Base-by-base conservation (phyloP, 1,140 invertebrate genomes). In the Oreohelix idahoensis region DNA sequence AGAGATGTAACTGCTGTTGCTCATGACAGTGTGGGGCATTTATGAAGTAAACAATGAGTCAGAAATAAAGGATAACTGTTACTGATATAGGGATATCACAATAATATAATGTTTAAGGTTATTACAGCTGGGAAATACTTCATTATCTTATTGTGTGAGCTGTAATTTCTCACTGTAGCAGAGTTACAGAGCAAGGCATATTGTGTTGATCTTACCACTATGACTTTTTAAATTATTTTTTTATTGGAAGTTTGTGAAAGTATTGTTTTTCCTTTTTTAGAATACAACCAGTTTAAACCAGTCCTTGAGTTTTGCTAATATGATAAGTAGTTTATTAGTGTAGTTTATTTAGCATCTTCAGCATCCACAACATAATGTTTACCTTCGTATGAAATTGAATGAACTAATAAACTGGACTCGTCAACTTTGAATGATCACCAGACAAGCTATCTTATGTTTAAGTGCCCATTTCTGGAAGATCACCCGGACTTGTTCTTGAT, bases 391-490 rank as follows among this genome's bases (percentile, higher is more conserved):
- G 5, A 2, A 23, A 58, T 4, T 58, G 53, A 23, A 10, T 5
- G 1, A 58, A 4, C 10, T 58, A 23, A 58, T 20, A 58, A n/a
- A 20, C 53, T 23, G 23, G 26, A 23, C 2, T 2, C 20, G 10
- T 58, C 5, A 15, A 15, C 20, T 23, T 11, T 23, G 1, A 15
- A 2, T 58, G 10, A 58, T 11, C 10, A 58, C 2, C 53, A 11
- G 53, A n/a, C 53, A 58, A 42, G 38, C 38, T 32, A 51, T 45
- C 84, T 42, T 66, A 88, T 90, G 87, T 87, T 88, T 79, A 91
- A 88, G 87, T 92, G 91, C 78, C 91, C 91, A n/a, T 92, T 92
- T 80, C 85, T 92, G 39, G 89, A 90, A 58, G 87, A 90, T 42
- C 87, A 90, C 71, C 91, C 91, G 39, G 91, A 92, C 78, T 79